Evolutionary conservation across 2,113 vertebrate species (phyloP), one percentile per base, ranked within the genome.

Genomic region (Mirounga angustirostris): DNA sequence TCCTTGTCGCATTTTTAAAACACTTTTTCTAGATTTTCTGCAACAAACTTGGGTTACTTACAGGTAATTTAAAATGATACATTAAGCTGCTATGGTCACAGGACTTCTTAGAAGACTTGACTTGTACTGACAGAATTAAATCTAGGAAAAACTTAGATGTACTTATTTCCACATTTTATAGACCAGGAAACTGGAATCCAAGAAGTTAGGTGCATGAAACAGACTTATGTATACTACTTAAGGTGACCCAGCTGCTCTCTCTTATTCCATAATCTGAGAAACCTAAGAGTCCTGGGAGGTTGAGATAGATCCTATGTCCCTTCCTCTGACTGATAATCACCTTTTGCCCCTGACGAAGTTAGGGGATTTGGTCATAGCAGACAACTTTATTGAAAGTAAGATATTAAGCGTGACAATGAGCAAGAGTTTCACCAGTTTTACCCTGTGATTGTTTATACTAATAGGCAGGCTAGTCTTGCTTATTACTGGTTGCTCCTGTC

Each of bases 31-130:
- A 88, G 91, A 65, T 79, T 86, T 94, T 88, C 36, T 93, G 21
- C 30, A 93, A 93, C 28, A 71, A 74, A 71, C 3, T 24, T 78
- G 19, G n/a, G 19, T 61, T 90, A 52, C 22, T 67, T 80, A 76
- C 1, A 82, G n/a, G 30, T 89, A 52, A 78, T 89, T 96, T 85
- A 86, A 97, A 92, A 88, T 58, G 28, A 73, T 84, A 50, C 15
- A 40, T 79, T 89, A 74, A 65, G 40, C 87, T 71, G 18, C 15
- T 18, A 26, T 85, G 33, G 33, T 21, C 26, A 94, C 1, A 50
- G 28, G 12, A 58, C 46, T 83, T 73, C 50, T 67, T 91, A 74
- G 43, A 83, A 52, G 24, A 52, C 12, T 78, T 85, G 46, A 4
- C 63, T 61, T 89, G 69, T 78, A n/a, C 33, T 10, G 86, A 36